Evolutionary conservation across 2,113 vertebrate species (phyloP).

Genomic region (Butorides virescens): DNA sequence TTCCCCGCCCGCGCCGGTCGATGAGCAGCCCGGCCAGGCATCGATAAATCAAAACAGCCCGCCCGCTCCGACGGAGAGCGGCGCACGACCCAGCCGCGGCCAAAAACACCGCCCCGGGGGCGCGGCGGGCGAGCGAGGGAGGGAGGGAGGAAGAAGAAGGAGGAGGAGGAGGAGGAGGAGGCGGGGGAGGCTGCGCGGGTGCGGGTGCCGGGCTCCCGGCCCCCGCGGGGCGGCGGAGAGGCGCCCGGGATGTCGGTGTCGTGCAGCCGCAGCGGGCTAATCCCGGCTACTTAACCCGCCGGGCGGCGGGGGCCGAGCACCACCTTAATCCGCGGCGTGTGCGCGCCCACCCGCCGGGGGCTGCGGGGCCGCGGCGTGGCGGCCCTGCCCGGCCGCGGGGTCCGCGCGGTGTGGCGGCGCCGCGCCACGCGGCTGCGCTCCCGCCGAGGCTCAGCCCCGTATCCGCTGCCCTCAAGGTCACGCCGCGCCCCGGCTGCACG

Average conservation of each 20-base stretch:
- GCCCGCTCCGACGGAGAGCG: neutral
- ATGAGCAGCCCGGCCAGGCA: neutral
- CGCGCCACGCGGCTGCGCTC: neutral
- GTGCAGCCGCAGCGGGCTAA: slow-evolving; percentile 24
- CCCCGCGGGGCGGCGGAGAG: slow-evolving; percentile 10
- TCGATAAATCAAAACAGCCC: slow-evolving; percentile 10
- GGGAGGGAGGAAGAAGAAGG: neutral
- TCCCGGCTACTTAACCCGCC: slow-evolving; percentile 52
- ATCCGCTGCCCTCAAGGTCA: slow-evolving; percentile 74
- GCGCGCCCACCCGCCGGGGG: neutral
- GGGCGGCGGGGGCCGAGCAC: neutral
- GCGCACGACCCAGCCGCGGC: neutral
- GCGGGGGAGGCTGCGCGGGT: neutral
- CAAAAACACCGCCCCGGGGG: neutral
- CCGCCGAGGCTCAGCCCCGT: neutral
- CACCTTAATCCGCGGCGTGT: slow-evolving; percentile 4
- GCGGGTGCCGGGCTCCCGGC: neutral
- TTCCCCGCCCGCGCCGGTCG: neutral
- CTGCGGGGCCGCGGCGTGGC: neutral
- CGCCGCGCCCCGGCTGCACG: neutral
- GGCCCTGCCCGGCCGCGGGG: neutral
- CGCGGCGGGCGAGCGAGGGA: neutral
- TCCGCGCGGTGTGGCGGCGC: neutral
- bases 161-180: neutral
- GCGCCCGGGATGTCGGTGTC: neutral